These are phyloP conservation scores for Ariolimax columbianus DNA, from an alignment of 2,888 invertebrate species.

Conservation along the genomic window DNA sequence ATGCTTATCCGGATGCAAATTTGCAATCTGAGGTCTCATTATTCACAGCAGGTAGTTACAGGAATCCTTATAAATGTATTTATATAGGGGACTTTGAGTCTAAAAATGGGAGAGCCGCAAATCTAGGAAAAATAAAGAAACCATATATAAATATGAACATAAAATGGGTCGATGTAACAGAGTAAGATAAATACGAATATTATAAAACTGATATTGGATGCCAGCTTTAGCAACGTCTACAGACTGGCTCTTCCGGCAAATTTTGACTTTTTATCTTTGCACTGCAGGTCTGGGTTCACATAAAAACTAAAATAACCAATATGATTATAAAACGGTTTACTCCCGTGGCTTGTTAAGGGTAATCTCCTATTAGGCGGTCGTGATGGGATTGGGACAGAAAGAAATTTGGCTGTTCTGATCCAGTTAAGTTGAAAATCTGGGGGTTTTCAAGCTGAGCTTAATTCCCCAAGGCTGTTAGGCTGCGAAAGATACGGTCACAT, in stretches of 20 bases:
- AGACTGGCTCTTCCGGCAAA: neutral
- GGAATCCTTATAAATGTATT: too few species aligned
- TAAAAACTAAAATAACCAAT: conserved; percentile 35
- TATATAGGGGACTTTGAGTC: too few species aligned
- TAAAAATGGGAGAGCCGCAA: too few species aligned
- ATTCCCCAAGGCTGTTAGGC: conserved; percentile 37
- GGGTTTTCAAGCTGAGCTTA: conserved; percentile 24
- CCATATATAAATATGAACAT: neutral
- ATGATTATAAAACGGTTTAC: conserved; percentile 46
- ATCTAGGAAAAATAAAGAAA: too few species aligned
- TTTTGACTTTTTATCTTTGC: conserved; percentile 31
- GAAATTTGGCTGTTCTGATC: conserved; percentile 24
- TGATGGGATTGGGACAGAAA: conserved; percentile 34
- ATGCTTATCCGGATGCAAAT: too few species aligned
- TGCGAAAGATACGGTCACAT: conserved; percentile 42
- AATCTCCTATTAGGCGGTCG: conserved; percentile 35
- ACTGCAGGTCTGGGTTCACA: conserved; percentile 7
- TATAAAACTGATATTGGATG: neutral
- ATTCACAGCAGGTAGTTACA: too few species aligned
- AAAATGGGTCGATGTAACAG: too few species aligned
- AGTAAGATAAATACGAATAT: too few species aligned
- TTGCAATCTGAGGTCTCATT: too few species aligned
- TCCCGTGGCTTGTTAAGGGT: conserved; percentile 31
- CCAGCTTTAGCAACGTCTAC: neutral
- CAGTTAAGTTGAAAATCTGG: conserved; percentile 47